Evolutionary conservation across 2,797 vertebrate genomes (phyloP).

Genomic region (Morus bassanus): DNA sequence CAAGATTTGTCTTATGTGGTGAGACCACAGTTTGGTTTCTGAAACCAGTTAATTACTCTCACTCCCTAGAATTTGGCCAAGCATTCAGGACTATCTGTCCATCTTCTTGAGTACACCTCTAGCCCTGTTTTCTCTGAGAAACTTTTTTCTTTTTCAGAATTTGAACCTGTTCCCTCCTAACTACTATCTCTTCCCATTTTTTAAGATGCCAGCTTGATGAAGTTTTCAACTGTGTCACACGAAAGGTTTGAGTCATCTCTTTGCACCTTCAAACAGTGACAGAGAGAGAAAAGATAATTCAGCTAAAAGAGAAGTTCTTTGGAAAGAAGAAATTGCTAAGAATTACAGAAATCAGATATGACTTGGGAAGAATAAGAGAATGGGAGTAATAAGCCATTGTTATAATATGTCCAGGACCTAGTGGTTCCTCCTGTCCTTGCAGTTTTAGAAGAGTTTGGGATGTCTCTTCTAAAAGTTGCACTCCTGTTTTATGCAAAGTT

Average conservation of each 20-base stretch:
- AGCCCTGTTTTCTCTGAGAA: neutral
- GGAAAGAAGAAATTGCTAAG: neutral
- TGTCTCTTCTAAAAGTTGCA: neutral
- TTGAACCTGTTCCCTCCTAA: neutral
- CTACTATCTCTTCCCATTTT: neutral
- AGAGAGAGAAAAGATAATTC: neutral
- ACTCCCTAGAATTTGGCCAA: neutral
- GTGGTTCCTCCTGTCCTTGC: neutral
- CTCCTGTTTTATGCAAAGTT: neutral
- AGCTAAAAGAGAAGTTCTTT: neutral
- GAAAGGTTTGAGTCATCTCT: neutral
- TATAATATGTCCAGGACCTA: neutral
- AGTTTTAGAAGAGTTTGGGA: neutral
- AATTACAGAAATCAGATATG: neutral
- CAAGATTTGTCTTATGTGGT: neutral
- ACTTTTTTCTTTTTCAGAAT: neutral
- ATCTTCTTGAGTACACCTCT: neutral
- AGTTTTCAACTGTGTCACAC: neutral
- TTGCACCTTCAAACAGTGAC: neutral
- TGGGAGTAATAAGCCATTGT: neutral
- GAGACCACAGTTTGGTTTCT: neutral
- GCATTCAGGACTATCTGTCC: neutral
- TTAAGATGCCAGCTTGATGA: neutral
- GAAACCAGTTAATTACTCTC: neutral
- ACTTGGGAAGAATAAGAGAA: neutral